Conservation (phyloP, 2,797 vertebrate genomes). For the Crypturellus tataupa region DNA sequence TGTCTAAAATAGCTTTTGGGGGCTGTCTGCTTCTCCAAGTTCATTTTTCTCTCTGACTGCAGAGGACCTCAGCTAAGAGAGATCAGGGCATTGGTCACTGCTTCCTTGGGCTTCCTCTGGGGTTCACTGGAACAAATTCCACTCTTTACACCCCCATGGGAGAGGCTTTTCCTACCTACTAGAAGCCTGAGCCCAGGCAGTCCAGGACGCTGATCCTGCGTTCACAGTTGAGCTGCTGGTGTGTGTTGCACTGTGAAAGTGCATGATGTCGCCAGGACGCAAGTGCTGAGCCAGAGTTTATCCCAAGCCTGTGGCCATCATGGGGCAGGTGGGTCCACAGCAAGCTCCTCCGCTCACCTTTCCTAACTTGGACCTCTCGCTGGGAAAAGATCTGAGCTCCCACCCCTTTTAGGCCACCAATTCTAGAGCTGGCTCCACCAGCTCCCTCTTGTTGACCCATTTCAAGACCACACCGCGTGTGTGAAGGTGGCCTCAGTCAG, state of each 20-base stretch:
- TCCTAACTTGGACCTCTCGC: background rate
- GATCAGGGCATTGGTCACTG: no score
- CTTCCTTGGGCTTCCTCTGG: background rate
- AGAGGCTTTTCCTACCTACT: background rate
- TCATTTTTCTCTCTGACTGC: background rate
- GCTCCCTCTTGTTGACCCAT: fast-evolving
- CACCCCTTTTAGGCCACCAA: background rate
- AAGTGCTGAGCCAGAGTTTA: background rate
- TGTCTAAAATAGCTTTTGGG: background rate
- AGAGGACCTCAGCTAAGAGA: background rate
- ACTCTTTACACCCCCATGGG: fast-evolving
- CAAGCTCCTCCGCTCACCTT: background rate
- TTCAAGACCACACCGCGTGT: background rate
- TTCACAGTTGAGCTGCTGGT: background rate
- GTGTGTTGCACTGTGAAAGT: background rate
- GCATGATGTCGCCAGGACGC: background rate
- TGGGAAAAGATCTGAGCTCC: background rate
- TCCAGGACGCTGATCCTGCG: background rate
- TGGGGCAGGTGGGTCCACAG: background rate
- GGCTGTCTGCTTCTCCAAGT: background rate
- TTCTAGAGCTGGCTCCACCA: background rate
- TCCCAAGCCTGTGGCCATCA: background rate
- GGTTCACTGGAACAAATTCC: background rate
- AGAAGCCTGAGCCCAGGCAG: background rate
- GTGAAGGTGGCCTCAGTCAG: background rate